Conservation (phyloP, 2,797 vertebrate species). For the Strix occidentalis region DNA sequence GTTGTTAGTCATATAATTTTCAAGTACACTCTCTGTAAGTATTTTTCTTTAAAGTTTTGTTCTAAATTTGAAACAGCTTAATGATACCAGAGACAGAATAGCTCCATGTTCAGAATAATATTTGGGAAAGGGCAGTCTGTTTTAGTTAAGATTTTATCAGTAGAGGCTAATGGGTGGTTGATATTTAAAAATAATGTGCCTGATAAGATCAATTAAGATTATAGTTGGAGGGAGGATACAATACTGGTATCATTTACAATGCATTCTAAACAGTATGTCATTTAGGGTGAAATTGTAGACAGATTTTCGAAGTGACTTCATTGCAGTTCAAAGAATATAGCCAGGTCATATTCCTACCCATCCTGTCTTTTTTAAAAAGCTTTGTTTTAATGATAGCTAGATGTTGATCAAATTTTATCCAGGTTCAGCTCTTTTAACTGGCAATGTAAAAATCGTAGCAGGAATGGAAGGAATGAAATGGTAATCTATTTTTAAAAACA, state of each 20-base stretch:
- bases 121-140: background rate
- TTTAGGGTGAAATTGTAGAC: background rate
- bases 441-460: background rate
- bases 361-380: background rate
- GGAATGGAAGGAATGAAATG: background rate
- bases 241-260: background rate
- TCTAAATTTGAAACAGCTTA: background rate
- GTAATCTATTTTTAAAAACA: background rate
- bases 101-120: background rate
- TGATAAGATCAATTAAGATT: background rate
- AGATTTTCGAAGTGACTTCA: background rate
- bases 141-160: background rate
- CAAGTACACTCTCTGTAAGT: background rate
- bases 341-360: background rate
- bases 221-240: background rate
- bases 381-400: background rate
- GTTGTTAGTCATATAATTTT: background rate
- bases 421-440: background rate
- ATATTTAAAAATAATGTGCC: background rate
- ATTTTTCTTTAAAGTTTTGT: background rate
- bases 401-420: background rate
- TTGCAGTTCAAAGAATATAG: background rate
- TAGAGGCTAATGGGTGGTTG: background rate
- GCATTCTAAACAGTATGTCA: accelerated
- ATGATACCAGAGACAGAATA: background rate